These are phyloP conservation scores for Furcula furcula DNA, from an alignment of 2,888 invertebrate genomes.

Conservation along the genomic window DNA sequence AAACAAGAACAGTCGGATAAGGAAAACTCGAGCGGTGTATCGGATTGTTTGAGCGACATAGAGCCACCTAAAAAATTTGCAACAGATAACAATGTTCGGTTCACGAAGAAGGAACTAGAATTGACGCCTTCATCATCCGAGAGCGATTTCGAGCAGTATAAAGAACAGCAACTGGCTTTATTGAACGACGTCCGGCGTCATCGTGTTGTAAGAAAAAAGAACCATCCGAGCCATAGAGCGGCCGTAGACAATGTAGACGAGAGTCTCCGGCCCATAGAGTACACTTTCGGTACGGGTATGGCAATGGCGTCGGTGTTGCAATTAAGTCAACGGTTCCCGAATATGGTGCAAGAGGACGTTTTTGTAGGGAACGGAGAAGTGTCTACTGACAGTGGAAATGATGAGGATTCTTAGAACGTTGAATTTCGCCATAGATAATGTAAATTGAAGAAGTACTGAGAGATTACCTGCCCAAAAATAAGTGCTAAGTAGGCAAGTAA, in stretches of 20 bases:
- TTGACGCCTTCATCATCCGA: conserved; percentile 56
- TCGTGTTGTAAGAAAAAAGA: conserved; percentile 58
- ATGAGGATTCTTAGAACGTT: conserved; percentile 50
- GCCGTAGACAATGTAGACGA: conserved; percentile 59
- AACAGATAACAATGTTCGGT: conserved; percentile 26
- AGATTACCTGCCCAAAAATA: too few relatives aligned
- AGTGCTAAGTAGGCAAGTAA: too few relatives aligned
- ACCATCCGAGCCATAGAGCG: conserved; percentile 35
- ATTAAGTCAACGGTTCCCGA: conserved; percentile 44
- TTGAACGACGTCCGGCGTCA: conserved; percentile 59
- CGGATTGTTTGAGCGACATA: conserved; percentile 40
- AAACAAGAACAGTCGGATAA: conserved; percentile 26
- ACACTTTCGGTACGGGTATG: conserved; percentile 72
- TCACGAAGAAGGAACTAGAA: conserved; percentile 61
- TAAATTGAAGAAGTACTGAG: conserved; percentile 3
- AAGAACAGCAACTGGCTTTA: conserved; percentile 39
- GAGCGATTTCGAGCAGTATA: conserved; percentile 52
- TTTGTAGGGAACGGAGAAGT: conserved; percentile 74
- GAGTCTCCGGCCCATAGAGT: conserved; percentile 68
- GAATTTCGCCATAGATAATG: background rate
- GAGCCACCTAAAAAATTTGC: too few relatives aligned
- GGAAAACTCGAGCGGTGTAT: conserved; percentile 33
- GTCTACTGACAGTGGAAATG: conserved; percentile 73
- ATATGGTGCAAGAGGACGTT: conserved; percentile 60
- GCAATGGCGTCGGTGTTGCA: conserved; percentile 75